A percentile compares a stretch with the other conserved stretches of the same genome.
Evolutionary conservation across 2,113 vertebrate species (phyloP).

Genomic region (Psilopsiagon aurifrons): DNA sequence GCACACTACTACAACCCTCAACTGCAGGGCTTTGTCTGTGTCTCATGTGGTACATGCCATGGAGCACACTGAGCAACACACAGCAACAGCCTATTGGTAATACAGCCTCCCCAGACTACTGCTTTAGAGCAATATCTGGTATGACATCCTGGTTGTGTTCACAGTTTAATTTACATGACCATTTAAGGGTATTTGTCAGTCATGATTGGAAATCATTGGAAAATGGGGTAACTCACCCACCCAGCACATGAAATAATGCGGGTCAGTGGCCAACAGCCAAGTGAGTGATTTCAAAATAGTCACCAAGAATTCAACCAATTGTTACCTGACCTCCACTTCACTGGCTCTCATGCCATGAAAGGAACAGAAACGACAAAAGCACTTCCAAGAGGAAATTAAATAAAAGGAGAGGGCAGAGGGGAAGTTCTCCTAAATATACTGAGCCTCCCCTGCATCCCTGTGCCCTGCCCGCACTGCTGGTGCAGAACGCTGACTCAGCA

Average conservation of each 20-base stretch:
- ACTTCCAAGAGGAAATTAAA: neutral
- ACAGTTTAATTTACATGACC: neutral
- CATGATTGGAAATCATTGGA: neutral
- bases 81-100: neutral
- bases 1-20: neutral
- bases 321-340: neutral
- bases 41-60: accelerated
- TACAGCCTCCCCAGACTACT: neutral
- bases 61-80: neutral
- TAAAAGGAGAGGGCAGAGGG: neutral
- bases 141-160: neutral
- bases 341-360: neutral
- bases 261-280: neutral
- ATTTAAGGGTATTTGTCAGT: neutral
- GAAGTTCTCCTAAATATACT: neutral
- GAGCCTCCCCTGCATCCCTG: neutral
- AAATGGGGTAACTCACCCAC: neutral
- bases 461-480: accelerated
- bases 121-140: neutral
- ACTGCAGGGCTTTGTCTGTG: neutral
- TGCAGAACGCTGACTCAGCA: neutral
- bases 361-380: accelerated
- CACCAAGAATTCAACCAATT: neutral
- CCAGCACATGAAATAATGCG: neutral
- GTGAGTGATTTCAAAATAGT: neutral